A percentile compares a stretch with the other conserved stretches of the same genome.
Conservation (phyloP, 2,888 invertebrate species). For the Byasa hedistus region DNA sequence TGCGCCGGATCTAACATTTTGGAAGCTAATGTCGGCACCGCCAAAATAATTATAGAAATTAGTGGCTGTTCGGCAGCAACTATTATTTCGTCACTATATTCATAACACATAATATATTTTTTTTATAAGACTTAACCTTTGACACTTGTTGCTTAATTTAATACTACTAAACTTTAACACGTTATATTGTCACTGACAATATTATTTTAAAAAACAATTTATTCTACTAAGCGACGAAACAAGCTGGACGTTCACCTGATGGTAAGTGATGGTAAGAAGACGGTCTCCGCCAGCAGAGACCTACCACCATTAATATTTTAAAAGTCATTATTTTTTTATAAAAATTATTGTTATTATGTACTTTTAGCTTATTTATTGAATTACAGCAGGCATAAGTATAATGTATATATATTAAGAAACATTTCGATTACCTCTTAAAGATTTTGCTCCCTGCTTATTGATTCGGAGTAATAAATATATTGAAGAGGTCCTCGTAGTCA, state of each 20-base stretch:
- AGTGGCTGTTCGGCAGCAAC: conserved; percentile 59
- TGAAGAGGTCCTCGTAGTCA: background rate
- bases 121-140: background rate
- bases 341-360: background rate
- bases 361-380: no score
- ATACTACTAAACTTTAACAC: background rate
- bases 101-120: conserved; percentile 2
- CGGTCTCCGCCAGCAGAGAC: no score
- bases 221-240: no score
- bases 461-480: background rate
- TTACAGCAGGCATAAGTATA: no score
- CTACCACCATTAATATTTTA: no score
- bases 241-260: no score
- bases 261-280: no score
- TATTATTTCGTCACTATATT: conserved; percentile 45
- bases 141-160: background rate
- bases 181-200: background rate
- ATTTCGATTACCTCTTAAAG: background rate
- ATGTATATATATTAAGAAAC: background rate
- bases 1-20: conserved; percentile 60
- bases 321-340: background rate
- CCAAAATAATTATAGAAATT: conserved; percentile 59
- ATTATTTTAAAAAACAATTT: no score
- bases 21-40: conserved; percentile 55
- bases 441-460: background rate